Conservation (phyloP, 1,140 invertebrate genomes). For the Zaprionus ornatus region DNA sequence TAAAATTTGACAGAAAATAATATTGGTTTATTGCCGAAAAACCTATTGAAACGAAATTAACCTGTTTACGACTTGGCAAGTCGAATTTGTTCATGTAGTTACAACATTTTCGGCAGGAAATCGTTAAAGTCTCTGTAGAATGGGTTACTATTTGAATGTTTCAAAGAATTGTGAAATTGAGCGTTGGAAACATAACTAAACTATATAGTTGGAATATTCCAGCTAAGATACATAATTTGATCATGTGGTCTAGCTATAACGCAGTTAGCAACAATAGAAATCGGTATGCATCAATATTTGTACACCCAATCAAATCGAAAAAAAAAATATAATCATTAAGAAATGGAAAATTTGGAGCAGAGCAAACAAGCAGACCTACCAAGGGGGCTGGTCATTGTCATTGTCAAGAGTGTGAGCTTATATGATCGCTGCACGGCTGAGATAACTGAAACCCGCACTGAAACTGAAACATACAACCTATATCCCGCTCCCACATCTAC, state of each 20-base stretch:
- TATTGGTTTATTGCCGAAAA: neutral
- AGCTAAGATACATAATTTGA: neutral
- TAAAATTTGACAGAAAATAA: neutral
- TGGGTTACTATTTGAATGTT: neutral
- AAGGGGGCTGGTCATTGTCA: conserved; percentile 44
- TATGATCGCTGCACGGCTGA: conserved; percentile 31
- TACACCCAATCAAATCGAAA: conserved; percentile 34
- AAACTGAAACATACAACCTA: conserved; percentile 77
- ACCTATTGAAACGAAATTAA: neutral
- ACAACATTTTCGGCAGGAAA: neutral
- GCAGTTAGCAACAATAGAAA: conserved; percentile 22
- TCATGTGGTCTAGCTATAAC: neutral
- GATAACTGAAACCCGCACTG: conserved; percentile 22
- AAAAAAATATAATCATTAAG: conserved; percentile 37
- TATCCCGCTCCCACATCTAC: conserved; percentile 74
- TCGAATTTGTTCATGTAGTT: neutral
- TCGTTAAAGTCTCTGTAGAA: neutral
- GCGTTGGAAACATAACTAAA: neutral
- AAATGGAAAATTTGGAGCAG: conserved; percentile 70
- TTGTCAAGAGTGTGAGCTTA: conserved; percentile 22
- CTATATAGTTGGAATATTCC: neutral
- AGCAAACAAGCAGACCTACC: conserved; percentile 60
- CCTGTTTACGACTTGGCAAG: conserved; percentile 9
- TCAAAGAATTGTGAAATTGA: conserved; percentile 4
- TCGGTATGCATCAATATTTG: conserved; percentile 64